Conservation (phyloP, 2,113 vertebrate genomes). For the Pteruthius melanotis region DNA sequence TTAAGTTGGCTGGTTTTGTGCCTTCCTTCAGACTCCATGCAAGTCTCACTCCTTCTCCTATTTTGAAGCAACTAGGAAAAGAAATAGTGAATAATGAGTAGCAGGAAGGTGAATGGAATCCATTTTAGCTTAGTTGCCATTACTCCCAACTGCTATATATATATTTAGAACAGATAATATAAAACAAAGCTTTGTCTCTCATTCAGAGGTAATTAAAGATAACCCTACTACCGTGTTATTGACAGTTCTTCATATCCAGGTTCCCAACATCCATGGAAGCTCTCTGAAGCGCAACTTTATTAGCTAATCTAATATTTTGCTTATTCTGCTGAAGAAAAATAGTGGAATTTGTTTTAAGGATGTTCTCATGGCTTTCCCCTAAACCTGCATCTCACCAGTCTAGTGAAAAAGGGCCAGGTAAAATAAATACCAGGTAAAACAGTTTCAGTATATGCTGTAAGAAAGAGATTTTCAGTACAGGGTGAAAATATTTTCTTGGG, state of each 20-base stretch:
- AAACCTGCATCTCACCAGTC: background rate
- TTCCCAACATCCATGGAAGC: background rate
- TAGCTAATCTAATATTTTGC: background rate
- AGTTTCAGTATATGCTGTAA: background rate
- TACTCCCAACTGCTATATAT: background rate
- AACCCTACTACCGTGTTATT: background rate
- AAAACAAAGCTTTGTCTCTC: background rate
- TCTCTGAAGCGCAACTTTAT: background rate
- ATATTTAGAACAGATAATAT: background rate
- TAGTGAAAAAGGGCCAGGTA: background rate
- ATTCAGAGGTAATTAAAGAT: slow-evolving; percentile 27
- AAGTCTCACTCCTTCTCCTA: background rate
- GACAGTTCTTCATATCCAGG: background rate
- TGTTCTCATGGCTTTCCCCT: background rate
- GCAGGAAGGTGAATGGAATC: background rate
- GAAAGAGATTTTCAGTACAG: background rate
- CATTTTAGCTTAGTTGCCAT: background rate
- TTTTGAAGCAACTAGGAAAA: background rate
- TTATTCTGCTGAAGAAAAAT: background rate
- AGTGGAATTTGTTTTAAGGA: background rate
- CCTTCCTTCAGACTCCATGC: background rate
- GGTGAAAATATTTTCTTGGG: background rate
- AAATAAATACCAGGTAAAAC: background rate
- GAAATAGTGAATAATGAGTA: background rate
- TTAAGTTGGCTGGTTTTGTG: background rate